Conservation (phyloP, 2,797 vertebrate species). For the Squalus acanthias region DNA sequence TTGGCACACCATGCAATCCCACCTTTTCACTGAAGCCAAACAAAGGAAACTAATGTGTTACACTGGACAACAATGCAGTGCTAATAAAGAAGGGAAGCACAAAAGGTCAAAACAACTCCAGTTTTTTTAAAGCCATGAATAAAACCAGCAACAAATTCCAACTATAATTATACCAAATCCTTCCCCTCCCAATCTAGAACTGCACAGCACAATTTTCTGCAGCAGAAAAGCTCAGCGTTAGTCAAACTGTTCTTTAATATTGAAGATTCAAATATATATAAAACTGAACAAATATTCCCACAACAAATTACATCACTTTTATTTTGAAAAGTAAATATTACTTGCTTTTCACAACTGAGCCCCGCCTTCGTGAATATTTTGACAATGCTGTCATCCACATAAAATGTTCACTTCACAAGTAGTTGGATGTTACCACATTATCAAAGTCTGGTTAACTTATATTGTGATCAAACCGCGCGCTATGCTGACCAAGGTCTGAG, state of each 20-base stretch:
- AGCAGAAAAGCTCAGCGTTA: not conserved
- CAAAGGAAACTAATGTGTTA: constrained; percentile 46
- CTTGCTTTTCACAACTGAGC: not conserved
- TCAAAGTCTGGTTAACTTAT: constrained; percentile 44
- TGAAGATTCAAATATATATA: not conserved
- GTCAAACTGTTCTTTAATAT: not conserved
- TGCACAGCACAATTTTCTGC: not conserved
- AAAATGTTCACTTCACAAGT: constrained; percentile 40
- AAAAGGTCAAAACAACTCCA: constrained; percentile 39
- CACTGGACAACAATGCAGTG: constrained; percentile 46
- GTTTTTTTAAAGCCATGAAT: constrained; percentile 35
- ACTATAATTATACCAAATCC: not conserved
- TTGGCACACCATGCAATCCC: constrained; percentile 56
- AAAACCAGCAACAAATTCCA: constrained; percentile 6
- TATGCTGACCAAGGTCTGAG: constrained; percentile 43
- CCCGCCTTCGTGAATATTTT: constrained; percentile 38
- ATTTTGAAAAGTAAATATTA: not conserved
- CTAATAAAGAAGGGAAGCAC: constrained; percentile 42
- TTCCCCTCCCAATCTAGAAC: not conserved
- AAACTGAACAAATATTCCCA: not conserved
- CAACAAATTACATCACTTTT: not conserved
- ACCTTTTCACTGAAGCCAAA: constrained; percentile 54
- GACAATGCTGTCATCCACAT: constrained; percentile 17
- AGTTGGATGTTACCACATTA: constrained; percentile 40
- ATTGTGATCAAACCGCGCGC: constrained; percentile 41